These are phyloP conservation scores for Jaculus jaculus DNA, from an alignment of 2,113 vertebrate genomes.

Conservation along the genomic window DNA sequence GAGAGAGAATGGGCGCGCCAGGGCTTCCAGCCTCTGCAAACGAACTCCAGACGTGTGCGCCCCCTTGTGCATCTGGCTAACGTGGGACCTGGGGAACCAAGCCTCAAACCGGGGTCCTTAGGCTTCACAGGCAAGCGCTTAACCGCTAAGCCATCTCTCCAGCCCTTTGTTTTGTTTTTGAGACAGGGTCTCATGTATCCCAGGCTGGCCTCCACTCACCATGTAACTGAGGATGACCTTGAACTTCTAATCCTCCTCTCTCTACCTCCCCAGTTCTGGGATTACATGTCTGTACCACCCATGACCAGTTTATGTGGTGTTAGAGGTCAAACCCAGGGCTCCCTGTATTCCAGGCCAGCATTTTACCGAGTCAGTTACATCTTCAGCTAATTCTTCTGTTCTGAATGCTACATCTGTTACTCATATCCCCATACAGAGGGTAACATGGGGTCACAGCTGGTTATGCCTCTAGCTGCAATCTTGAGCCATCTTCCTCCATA, in stretches of 20 bases:
- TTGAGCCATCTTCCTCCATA: neutral
- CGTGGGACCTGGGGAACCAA: too few species aligned
- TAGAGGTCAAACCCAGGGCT: neutral
- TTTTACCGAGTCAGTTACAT: neutral
- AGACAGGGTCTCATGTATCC: neutral
- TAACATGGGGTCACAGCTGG: slow-evolving; percentile 37
- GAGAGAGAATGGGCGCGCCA: too few species aligned
- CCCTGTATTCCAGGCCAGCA: neutral
- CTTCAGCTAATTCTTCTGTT: neutral
- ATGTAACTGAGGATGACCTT: neutral
- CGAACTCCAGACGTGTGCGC: too few species aligned
- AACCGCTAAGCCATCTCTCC: too few species aligned
- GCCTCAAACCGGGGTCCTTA: too few species aligned
- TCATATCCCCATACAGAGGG: slow-evolving; percentile 14
- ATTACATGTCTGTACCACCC: neutral
- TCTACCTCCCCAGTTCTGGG: neutral
- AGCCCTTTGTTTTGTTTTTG: too few species aligned
- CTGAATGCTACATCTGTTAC: slow-evolving; percentile 38
- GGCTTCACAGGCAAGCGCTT: too few species aligned
- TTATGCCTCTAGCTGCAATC: slow-evolving; percentile 13
- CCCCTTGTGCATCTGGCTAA: too few species aligned
- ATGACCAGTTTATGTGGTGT: too few species aligned
- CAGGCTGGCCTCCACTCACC: neutral
- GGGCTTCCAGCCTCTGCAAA: too few species aligned
- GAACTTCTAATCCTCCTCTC: neutral